phyloP scores from a whole-genome alignment of 1,140 invertebrate genomes.

The Drosophila lacertosa region DNA sequence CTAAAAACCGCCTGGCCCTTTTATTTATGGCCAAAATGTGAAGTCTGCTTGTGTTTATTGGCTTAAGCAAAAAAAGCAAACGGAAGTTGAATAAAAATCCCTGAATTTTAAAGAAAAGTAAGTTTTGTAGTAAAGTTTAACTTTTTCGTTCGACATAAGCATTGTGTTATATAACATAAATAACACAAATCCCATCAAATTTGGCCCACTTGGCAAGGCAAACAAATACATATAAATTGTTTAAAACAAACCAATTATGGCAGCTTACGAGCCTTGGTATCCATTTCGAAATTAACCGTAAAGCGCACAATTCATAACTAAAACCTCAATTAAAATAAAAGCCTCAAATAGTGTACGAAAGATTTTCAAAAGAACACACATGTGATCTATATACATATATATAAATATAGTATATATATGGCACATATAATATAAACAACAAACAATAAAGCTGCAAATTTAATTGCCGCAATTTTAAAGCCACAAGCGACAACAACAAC shows the following conservation, averaged over 20 bases:
- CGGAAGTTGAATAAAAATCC: not conserved
- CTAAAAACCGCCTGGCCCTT: conserved; percentile 49
- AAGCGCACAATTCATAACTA: conserved; percentile 46
- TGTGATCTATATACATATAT: conserved; percentile 5
- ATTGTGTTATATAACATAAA: conserved; percentile 15
- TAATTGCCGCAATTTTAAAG: conserved; percentile 67
- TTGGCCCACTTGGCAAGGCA: conserved; percentile 25
- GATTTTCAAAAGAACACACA: conserved; percentile 12
- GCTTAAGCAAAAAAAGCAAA: conserved; percentile 23
- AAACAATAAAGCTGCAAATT: conserved; percentile 30
- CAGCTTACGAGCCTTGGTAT: conserved; percentile 27
- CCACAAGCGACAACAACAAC: conserved; percentile 35
- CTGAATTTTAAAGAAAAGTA: not conserved
- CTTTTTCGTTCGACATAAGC: not conserved
- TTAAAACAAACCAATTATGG: conserved; percentile 46
- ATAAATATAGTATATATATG: conserved; percentile 7
- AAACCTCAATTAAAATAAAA: conserved; percentile 51
- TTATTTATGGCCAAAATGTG: conserved; percentile 68
- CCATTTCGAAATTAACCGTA: conserved; percentile 44
- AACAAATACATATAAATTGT: conserved; percentile 11
- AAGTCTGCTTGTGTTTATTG: conserved; percentile 53
- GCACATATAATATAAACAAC: conserved; percentile 34
- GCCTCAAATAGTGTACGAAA: conserved; percentile 12
- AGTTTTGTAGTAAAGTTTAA: not conserved
- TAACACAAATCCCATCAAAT: conserved; percentile 29